Percentiles rank a stretch among this genome's conserved stretches.
These are phyloP conservation scores for Priocnemis perturbator DNA, from an alignment of 2,888 invertebrate species.

Conservation along the genomic window DNA sequence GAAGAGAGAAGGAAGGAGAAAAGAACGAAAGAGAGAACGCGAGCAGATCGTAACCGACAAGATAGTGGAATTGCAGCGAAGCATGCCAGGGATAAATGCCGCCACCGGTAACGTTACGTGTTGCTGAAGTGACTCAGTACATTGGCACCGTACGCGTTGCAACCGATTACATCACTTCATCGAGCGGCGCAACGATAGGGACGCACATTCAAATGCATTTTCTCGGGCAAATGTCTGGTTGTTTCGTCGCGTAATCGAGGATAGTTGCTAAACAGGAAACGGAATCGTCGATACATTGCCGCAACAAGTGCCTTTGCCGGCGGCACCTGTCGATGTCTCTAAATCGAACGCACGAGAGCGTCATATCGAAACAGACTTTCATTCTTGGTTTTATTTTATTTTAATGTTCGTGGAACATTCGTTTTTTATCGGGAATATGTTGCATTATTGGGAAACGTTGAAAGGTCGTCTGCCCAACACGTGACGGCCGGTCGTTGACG, in stretches of 20 bases:
- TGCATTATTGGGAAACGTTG: too few species aligned
- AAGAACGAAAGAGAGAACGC: neutral
- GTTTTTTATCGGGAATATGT: too few species aligned
- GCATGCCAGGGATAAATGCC: too few species aligned
- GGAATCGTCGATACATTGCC: too few species aligned
- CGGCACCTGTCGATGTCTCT: too few species aligned
- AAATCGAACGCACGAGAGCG: too few species aligned
- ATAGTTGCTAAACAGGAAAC: too few species aligned
- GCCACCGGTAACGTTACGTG: neutral
- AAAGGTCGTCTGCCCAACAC: too few species aligned
- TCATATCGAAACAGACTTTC: neutral
- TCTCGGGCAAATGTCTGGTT: neutral
- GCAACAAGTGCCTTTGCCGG: neutral
- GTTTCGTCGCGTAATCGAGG: too few species aligned
- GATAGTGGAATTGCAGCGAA: too few species aligned
- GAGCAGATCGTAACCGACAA: neutral
- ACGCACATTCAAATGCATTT: constrained; percentile 13
- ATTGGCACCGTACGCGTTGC: constrained; percentile 13
- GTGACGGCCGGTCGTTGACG: too few species aligned
- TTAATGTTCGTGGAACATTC: neutral
- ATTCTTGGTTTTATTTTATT: neutral
- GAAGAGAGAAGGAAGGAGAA: neutral
- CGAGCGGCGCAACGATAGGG: constrained; percentile 19
- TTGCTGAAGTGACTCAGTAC: neutral
- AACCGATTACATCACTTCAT: constrained; percentile 34